phyloP scores from a whole-genome alignment of 1,140 invertebrate genomes.

The Subanguina moxae region DNA sequence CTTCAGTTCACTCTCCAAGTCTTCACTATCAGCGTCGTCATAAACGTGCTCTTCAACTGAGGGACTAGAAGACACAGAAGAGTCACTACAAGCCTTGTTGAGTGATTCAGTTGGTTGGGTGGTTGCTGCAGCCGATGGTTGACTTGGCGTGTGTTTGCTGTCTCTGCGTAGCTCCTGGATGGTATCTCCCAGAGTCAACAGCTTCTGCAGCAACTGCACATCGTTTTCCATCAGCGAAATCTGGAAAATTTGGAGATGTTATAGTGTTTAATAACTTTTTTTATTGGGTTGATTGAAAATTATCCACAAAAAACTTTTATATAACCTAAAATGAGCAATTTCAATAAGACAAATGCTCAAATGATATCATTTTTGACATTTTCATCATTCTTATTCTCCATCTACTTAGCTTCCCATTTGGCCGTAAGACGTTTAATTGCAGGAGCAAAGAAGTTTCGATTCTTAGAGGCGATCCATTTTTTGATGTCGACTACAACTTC shows the following conservation, averaged over 20 bases:
- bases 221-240: constrained; percentile 50
- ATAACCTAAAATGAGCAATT: too few relatives aligned
- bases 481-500: too few relatives aligned
- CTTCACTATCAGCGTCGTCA: background rate
- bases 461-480: too few relatives aligned
- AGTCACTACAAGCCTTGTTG: background rate
- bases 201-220: constrained; percentile 38
- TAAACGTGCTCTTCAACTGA: background rate
- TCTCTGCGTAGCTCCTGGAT: constrained; percentile 29
- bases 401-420: too few relatives aligned
- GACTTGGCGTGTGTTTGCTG: constrained; percentile 5
- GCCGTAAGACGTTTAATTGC: too few relatives aligned
- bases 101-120: background rate
- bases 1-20: background rate
- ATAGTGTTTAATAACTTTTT: too few relatives aligned
- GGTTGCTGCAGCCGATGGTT: constrained; percentile 10
- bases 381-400: too few relatives aligned
- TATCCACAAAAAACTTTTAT: too few relatives aligned
- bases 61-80: background rate
- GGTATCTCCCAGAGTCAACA: constrained; percentile 38
- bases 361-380: too few relatives aligned
- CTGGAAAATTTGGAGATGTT: constrained; percentile 21
- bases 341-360: too few relatives aligned
- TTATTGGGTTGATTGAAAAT: too few relatives aligned
- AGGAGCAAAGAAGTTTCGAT: too few relatives aligned